Evolutionary conservation across 2,888 invertebrate genomes (phyloP), one percentile per base, ranked within the genome.

Genomic region (Zootermopsis nevadensis): DNA sequence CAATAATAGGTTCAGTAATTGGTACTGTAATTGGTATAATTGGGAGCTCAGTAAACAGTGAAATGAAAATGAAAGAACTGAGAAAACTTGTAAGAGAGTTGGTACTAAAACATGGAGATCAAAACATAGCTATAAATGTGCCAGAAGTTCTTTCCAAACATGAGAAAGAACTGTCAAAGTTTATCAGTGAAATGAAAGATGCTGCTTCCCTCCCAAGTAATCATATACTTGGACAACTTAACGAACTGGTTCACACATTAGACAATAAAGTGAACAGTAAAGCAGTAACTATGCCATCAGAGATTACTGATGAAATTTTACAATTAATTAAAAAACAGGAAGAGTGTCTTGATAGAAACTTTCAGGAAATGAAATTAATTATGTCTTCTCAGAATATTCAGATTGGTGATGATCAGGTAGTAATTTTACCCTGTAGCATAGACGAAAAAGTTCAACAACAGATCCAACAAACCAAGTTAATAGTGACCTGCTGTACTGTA

Each of bases 1-100:
- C 94, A 85, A 92, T 95, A 82, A 93, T 94, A 69, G 94, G 94
- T 10, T 94, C 95, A 8, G 90, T 95, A 86, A 89, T 94, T 88
- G 95, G 95, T 77, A 92, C 93, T 31, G 89, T 91, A 0, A 89
- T 93, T 7, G 95, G 95, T 22, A 93, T 94, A 85, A 89, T 93
- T 0, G 95, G 94, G 27, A 93, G 93, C 0, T 92, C 93, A 0
- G 89, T 94, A 55, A 94, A 93, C 88, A 94, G 94, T 87, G 90
- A 91, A 67, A 89, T 93, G 35, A 92, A 93, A 86, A 93, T 94
- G 92, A 91, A 92, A 22, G 93, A 94, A 88, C 90, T 94, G 82
- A 89, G 92, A 0, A 91, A 91, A 10, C 91, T 94, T 89, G 92
- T 94, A 88, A 90, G 90, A 76, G 91, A 92, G 60, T 86, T 88